Base-by-base conservation (phyloP, 2,113 vertebrate genomes). In the Pagrus major region DNA sequence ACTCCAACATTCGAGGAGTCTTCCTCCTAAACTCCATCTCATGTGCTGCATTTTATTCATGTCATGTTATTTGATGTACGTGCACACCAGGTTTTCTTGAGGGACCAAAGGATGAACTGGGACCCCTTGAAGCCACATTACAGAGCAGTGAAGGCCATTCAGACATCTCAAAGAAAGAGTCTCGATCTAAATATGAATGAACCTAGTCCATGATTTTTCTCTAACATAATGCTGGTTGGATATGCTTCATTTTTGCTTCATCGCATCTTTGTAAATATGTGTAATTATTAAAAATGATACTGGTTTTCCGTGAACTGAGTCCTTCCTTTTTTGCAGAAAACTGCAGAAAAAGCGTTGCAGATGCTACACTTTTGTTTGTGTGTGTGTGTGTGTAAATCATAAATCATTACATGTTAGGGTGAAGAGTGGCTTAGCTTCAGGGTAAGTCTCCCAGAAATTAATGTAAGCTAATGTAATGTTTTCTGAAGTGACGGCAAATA, bases 261-360 rank as follows among this genome's bases (percentile, higher is more conserved):
- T 71, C 8, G 49, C 89, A 86, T 93, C 76, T 84, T 76, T 95
- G 94, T 94, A 94, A 92, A 94, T 93, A 94, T 89, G 84, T 93
- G 91, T 91, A 93, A 94, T 89, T 93, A 92, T 93, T 90, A 92
- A 89, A 91, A 93, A 91, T 75, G 83, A 89, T 86, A 86, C 84
- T 89, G 91, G 73, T 93, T 94, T 94, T 91, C 90, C 58, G 91
- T 93, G 88, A 94, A 71, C 56, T 15, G 73, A 88, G 88, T 90
- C 85, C 84, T 71, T 82, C 68, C 60, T 35, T 91, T 92, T 93
- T 83, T 90, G 93, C 91, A 82, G 35, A 79, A 12, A 0, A 41
- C 1, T 0, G 64, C 84, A 74, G 23, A 71, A 61, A 71, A 52
- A 52, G 42, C 6, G 65, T 27, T 81, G 65, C 81, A 76, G 71